Conservation (phyloP, 2,797 vertebrate genomes). For the Pitangus sulphuratus region DNA sequence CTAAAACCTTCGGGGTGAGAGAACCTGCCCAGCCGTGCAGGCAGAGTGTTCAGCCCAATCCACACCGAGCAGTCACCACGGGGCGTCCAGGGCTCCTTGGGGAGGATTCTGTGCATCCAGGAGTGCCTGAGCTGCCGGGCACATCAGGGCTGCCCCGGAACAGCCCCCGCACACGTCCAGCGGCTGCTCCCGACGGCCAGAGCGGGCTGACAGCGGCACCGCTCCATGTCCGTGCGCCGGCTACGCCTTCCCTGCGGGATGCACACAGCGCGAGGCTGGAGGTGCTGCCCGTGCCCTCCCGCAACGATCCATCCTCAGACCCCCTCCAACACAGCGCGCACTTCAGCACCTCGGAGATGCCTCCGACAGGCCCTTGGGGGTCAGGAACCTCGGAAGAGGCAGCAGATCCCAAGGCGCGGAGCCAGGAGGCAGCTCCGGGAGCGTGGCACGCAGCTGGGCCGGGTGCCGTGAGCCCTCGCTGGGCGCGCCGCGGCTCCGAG, state of each 20-base stretch:
- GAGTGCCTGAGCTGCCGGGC: rapidly evolving
- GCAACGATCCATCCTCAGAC: background rate
- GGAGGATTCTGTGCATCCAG: background rate
- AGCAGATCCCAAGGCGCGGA: rapidly evolving
- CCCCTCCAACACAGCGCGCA: background rate
- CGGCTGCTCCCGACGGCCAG: background rate
- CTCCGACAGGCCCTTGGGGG: background rate
- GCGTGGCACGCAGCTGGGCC: background rate
- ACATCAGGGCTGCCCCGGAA: background rate
- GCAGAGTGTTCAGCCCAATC: background rate
- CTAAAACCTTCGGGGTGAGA: background rate
- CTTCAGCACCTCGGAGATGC: background rate
- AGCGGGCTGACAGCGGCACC: background rate
- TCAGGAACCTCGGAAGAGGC: rapidly evolving
- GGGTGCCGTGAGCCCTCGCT: rapidly evolving
- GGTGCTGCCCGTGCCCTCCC: background rate
- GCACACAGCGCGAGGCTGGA: rapidly evolving
- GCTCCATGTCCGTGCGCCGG: rapidly evolving
- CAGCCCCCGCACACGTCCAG: background rate
- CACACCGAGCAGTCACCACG: rapidly evolving
- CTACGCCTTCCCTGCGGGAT: rapidly evolving
- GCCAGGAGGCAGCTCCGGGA: background rate
- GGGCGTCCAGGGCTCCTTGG: background rate
- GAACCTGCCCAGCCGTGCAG: background rate
- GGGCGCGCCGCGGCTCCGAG: background rate